phyloP scores from a whole-genome alignment of 2,888 invertebrate species.

The Drepana falcataria region DNA sequence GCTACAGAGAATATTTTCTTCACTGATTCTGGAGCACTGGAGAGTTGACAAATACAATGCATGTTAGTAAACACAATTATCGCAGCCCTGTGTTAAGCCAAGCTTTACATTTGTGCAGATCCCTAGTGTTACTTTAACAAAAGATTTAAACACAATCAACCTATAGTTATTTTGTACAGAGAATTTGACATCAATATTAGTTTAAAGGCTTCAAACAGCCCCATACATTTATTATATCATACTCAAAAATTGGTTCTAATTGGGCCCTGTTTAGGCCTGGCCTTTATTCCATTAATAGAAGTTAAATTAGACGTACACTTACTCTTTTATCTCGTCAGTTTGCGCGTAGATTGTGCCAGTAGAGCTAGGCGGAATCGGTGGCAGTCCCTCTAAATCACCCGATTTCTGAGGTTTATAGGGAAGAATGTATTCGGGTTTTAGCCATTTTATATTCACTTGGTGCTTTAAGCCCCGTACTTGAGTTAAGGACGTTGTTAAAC shows the following conservation, averaged over 20 bases:
- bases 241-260: no score
- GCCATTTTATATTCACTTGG: constrained; percentile 88
- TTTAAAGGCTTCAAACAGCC: no score
- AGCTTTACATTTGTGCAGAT: no score
- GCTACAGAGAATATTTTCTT: constrained; percentile 84
- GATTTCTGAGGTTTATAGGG: constrained; percentile 82
- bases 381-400: constrained; percentile 82
- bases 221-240: no score
- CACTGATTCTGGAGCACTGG: constrained; percentile 84
- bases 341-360: constrained; percentile 72
- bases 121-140: no score
- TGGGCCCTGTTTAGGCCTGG: no score
- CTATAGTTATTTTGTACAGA: no score
- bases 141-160: no score
- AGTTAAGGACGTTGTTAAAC: constrained; percentile 46
- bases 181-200: no score
- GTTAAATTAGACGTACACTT: constrained; percentile 30
- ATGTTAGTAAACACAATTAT: neutral
- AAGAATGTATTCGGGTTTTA: constrained; percentile 83
- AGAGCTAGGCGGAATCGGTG: constrained; percentile 74
- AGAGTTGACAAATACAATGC: constrained; percentile 27
- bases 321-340: constrained; percentile 86
- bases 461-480: constrained; percentile 81
- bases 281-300: no score
- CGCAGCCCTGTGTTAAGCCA: no score